Base-by-base conservation (phyloP, 2,113 vertebrate species). In the Sinocyclocheilus rhinocerous region DNA sequence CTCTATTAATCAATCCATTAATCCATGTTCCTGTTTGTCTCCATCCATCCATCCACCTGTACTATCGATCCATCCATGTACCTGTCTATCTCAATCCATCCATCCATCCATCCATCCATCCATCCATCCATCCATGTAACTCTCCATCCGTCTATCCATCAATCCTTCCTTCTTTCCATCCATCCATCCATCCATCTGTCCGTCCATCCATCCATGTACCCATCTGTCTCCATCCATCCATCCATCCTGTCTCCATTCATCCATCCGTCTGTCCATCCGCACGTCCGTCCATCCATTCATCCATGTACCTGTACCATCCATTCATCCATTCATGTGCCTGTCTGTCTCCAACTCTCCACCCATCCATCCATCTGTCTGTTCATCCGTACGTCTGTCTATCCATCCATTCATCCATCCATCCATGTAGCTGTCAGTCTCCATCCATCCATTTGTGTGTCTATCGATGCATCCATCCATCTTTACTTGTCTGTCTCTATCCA, bases 361-460 rank as follows among this genome's bases (percentile, higher is more conserved):
- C 10, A 0, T 10, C 15, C 0, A 9, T 59, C 20, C 2, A 10
- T 59, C 5, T 1, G 1, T 55, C 50, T 2, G 0, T 55, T 1
- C 7, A 3, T 59, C 8, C n/a, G 2, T 18, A 7, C 1, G 3
- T 13, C 48, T 13, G 48, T 50, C n/a, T 20, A 16, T 20, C 18
- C 55, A 20, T 57, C 52, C 1, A 20, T 57, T 6, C 3, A 10
- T 59, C 22, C 20, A 1, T 61, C 22, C 57, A n/a, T n/a, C 22
- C 22, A 61, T 61, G 7, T 10, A 10, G 1, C 52, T 20, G 13
- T 15, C 48, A 4, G 48, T 50, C 24, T 33, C 6, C 65, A 67
- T 67, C 61, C 89, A 70, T 39, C 18, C 69, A 72, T 22, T 8
- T 1, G 8, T 72, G 8, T 7, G 1, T 10, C 67, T 3, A 33